phyloP scores from a whole-genome alignment of 2,888 invertebrate species.

The Diarsia mendica region DNA sequence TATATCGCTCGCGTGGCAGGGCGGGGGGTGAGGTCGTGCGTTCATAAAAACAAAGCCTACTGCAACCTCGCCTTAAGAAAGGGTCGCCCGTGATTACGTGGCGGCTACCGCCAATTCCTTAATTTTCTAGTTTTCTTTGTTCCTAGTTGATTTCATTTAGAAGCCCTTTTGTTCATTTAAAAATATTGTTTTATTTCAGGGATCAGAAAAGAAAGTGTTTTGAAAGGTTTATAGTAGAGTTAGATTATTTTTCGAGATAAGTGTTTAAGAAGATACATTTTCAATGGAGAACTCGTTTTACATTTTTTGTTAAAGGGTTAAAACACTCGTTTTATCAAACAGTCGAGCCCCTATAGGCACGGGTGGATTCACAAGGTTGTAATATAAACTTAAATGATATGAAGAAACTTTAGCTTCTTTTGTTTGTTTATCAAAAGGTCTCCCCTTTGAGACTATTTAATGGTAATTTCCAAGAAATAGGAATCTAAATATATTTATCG shows the following conservation, averaged over 20 bases:
- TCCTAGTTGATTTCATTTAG: conserved; percentile 11
- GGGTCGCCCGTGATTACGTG: conserved; percentile 28
- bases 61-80: conserved; percentile 29
- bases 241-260: background rate
- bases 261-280: background rate
- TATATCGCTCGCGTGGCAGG: too few relatives aligned
- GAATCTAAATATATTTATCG: conserved; percentile 2
- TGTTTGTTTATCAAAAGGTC: conserved; percentile 22
- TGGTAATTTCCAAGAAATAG: conserved; percentile 8
- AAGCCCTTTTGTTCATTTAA: conserved; percentile 10
- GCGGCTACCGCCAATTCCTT: conserved; percentile 6
- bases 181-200: background rate
- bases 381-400: conserved; percentile 15
- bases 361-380: background rate
- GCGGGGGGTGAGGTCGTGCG: too few relatives aligned
- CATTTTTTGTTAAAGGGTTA: conserved; percentile 1
- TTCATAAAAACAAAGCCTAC: too few relatives aligned
- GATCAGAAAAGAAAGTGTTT: background rate
- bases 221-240: background rate
- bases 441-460: conserved; percentile 1
- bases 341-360: background rate
- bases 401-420: background rate
- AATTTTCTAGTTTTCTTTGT: conserved; percentile 44
- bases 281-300: background rate
- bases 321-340: conserved; percentile 10